Percentiles rank a stretch among this genome's conserved stretches.
These are phyloP conservation scores for Leucosticte australis DNA, from an alignment of 2,113 vertebrate genomes.

Conservation along the genomic window DNA sequence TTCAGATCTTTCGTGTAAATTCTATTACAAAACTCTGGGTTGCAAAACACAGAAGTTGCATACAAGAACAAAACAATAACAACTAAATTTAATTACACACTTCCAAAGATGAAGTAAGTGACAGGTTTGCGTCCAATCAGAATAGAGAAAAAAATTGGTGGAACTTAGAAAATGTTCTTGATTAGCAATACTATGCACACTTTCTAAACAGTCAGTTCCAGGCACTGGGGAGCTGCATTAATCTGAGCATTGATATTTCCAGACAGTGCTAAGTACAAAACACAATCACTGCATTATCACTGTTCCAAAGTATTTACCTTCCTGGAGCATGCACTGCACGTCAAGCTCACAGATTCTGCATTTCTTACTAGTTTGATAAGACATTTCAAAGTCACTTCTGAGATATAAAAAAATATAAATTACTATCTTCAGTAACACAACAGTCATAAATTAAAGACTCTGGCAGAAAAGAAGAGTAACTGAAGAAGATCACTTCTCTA, in stretches of 20 bases:
- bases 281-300: neutral
- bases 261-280: neutral
- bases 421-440: neutral
- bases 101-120: slow-evolving; percentile 12
- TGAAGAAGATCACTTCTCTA: neutral
- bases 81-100: neutral
- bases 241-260: neutral
- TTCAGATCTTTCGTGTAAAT: neutral
- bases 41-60: slow-evolving; percentile 46
- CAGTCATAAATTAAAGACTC: neutral
- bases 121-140: neutral
- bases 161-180: neutral
- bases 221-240: neutral
- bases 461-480: neutral
- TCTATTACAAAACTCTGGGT: slow-evolving; percentile 16
- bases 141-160: neutral
- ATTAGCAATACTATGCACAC: neutral
- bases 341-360: neutral
- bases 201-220: neutral
- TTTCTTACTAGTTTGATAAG: neutral
- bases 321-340: neutral
- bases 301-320: neutral
- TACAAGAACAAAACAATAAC: neutral
- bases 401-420: neutral
- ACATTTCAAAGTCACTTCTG: neutral